Conservation (phyloP, 2,888 invertebrate genomes). For the Dascillus cervinus region DNA sequence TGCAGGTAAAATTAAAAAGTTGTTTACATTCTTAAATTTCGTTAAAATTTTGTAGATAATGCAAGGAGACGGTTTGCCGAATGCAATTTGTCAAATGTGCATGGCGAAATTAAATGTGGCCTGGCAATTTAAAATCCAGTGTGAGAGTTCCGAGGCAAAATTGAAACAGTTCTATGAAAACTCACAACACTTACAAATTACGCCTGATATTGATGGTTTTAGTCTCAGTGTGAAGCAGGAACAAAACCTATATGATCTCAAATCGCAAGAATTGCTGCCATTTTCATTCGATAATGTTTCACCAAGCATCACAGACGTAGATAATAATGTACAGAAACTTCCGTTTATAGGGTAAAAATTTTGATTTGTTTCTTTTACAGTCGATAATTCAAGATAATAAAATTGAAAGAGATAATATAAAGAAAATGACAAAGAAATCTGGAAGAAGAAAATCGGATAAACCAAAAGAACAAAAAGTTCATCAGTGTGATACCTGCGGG, state of each 20-base stretch:
- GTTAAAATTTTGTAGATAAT: slow-evolving; percentile 21
- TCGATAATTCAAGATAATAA: too few relatives aligned
- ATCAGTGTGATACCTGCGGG: slow-evolving; percentile 41
- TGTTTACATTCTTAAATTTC: slow-evolving; percentile 1
- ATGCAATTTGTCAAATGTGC: slow-evolving; percentile 27
- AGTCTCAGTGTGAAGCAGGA: slow-evolving; percentile 18
- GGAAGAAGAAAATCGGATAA: too few relatives aligned
- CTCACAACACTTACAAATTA: slow-evolving; percentile 19
- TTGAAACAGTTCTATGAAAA: slow-evolving; percentile 26
- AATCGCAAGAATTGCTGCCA: too few relatives aligned
- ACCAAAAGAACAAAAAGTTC: slow-evolving; percentile 30
- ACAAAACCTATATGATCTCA: slow-evolving; percentile 14
- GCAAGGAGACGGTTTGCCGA: slow-evolving; percentile 29
- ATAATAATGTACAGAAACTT: too few relatives aligned
- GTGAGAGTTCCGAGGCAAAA: slow-evolving; percentile 28
- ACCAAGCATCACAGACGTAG: too few relatives aligned
- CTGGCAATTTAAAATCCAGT: slow-evolving; percentile 30
- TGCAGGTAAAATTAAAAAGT: slow-evolving; percentile 23
- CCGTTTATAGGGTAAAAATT: too few relatives aligned
- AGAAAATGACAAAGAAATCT: too few relatives aligned
- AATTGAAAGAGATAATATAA: too few relatives aligned
- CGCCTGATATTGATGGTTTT: slow-evolving; percentile 19
- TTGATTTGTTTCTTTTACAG: too few relatives aligned
- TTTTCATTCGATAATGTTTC: too few relatives aligned
- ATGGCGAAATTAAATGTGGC: slow-evolving; percentile 26